Conservation (phyloP, 2,797 vertebrate species). For the Leptatherina wallacei region DNA sequence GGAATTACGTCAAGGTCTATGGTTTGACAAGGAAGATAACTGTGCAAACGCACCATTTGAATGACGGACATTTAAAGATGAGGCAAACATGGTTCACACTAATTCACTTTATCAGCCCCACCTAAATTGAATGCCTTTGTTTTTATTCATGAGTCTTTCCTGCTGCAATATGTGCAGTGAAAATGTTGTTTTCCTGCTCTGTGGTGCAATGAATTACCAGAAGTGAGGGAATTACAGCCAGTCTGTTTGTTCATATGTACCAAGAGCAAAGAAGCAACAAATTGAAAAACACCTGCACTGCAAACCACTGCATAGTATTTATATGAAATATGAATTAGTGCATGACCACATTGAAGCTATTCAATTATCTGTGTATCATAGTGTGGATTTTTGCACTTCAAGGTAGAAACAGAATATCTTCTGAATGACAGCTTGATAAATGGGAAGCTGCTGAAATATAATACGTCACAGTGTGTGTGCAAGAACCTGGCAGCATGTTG, state of each 20-base stretch:
- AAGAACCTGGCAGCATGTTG: slow-evolving; percentile 9
- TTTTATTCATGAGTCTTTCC: neutral
- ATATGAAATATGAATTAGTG: neutral
- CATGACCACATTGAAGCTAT: neutral
- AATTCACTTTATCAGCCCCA: neutral
- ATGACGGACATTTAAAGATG: neutral
- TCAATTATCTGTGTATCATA: neutral
- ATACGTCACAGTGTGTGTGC: neutral
- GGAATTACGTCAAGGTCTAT: neutral
- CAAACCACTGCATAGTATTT: neutral
- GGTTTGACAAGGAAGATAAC: neutral
- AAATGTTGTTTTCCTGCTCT: neutral
- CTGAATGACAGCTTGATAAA: slow-evolving; percentile 12
- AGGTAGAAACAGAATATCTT: neutral
- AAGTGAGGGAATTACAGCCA: neutral
- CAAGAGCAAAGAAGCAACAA: neutral
- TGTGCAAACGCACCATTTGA: neutral
- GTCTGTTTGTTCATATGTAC: too few relatives aligned
- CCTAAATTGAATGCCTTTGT: neutral
- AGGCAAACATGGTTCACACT: neutral
- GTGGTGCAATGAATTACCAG: neutral
- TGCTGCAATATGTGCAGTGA: neutral
- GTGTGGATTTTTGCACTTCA: neutral
- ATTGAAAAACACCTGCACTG: neutral
- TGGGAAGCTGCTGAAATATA: neutral